Evolutionary conservation across 2,797 vertebrate genomes (phyloP), one percentile per base, ranked within the genome.

Genomic region (Notoglanidium macrostoma): DNA sequence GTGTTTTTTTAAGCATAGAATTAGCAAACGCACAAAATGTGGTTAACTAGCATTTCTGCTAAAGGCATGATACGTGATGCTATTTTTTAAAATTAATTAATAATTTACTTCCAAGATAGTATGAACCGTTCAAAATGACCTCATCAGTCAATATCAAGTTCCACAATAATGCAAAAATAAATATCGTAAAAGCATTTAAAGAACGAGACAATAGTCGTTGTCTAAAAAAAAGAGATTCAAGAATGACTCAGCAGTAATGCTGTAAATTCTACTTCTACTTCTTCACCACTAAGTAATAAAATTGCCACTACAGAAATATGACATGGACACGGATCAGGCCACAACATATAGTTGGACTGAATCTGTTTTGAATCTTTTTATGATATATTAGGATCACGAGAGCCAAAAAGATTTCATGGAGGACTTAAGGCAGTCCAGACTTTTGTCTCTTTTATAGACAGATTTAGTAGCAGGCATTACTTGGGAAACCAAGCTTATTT

Each of bases 391-490:
- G 0, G 23, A 35, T 35, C 19, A 23, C 5, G 32, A 35, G 54
- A 59, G 77, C 77, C 77, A 79, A 35, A 79, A 79, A 19, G 17
- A 10, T 35, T 26, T 40, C 54, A 79, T 11, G 21, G 10, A 29
- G 15, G 29, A 23, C 54, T 79, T 35, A 12, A 55, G 54, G 19
- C 54, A 35, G 32, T 6, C 17, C 77, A 79, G 32, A 55, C 54
- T 79, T 78, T 40, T 59, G 54, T 79, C 54, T 76, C 32, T 79
- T 79, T 35, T 40, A 57, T 6, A 57, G 77, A 79, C 59, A 79
- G 77, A 79, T 79, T 79, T 79, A 79, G 59, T 57, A 21, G 14
- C 77, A 59, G 54, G 77, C 14, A 59, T 57, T 59, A 23, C 7
- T 26, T 57, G 23, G 5, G 23, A 26, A 79, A 12, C 32, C 54